Evolutionary conservation across 2,888 invertebrate species (phyloP), one percentile per base, ranked within the genome.

Genomic region (Leucania comma): DNA sequence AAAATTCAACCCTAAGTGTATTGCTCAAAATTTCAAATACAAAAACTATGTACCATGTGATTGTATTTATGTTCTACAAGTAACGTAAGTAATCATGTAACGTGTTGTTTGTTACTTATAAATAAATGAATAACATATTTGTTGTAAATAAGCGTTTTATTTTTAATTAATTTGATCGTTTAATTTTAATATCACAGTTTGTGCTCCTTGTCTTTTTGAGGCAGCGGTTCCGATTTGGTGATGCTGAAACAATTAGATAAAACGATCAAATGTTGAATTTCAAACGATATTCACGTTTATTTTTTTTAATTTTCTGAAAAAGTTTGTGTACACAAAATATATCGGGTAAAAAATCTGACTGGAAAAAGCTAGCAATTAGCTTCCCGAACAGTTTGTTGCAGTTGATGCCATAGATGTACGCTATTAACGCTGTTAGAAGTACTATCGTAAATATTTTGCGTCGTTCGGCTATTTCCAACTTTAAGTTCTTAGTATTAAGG

Each of bases 111-210:
- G 9, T 35, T 29, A 20, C n/a, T 78, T 42, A 42, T 32, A 38
- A 59, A 56, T 56, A 56, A 78, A 50, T 48, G 53, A 72, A 73
- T 54, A 46, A 46, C 0, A 0, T 8, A 2, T 60, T 67, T 67
- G 46, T 42, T 42, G 5, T 67, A 59, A 57, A 35, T 17, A 22
- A 35, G 17, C 53, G 26, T 26, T 53, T 53, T 53, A 22, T 17
- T 26, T 51, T 46, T 46, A 50, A 17, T 42, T 54, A 50, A 57
- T 62, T 72, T 79, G 10, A 48, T 35, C 17, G 12, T 58, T 80
- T 64, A 46, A 46, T 20, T 48, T 59, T 62, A 74, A 59, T 79
- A 82, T 83, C 75, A 82, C 82, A 80, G 83, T 24, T 68, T 26
- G 20, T 48, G 56, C 3, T 66, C 24, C 62, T 69, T n/a, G 32